Conservation (phyloP, 1,140 invertebrate genomes). For the Drosophila elegans region DNA sequence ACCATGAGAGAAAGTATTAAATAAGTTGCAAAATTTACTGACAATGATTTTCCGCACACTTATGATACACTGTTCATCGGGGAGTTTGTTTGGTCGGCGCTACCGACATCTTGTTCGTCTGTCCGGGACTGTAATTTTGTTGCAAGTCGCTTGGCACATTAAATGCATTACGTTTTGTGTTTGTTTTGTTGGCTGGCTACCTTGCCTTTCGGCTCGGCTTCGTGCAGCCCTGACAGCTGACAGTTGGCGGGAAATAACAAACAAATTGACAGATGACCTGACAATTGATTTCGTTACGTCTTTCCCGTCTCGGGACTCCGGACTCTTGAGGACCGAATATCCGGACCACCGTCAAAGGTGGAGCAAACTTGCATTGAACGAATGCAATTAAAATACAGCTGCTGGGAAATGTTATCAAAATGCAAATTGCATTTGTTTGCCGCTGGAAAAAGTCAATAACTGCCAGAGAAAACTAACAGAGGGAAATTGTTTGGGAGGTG, state of each 20-base stretch:
- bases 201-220: constrained; percentile 33
- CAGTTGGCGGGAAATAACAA: constrained; percentile 74
- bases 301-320: constrained; percentile 24
- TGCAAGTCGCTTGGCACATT: constrained; percentile 75
- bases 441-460: constrained; percentile 67
- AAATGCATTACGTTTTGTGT: constrained; percentile 77
- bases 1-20: no score
- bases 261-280: constrained; percentile 83
- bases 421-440: constrained; percentile 69
- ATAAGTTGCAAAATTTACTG: no score
- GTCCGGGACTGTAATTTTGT: constrained; percentile 60
- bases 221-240: constrained; percentile 61
- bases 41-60: no score
- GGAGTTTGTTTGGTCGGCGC: constrained; percentile 26
- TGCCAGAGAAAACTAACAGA: constrained; percentile 38
- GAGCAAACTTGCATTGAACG: constrained; percentile 47
- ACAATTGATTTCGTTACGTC: constrained; percentile 76
- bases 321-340: not conserved
- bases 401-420: constrained; percentile 77
- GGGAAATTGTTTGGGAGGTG: constrained; percentile 5
- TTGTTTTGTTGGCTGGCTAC: constrained; percentile 67
- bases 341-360: constrained; percentile 13
- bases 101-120: constrained; percentile 52
- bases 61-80: constrained; percentile 14
- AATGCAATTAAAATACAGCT: constrained; percentile 78